Conservation (phyloP, 2,113 vertebrate species). For the Osmerus mordax region DNA sequence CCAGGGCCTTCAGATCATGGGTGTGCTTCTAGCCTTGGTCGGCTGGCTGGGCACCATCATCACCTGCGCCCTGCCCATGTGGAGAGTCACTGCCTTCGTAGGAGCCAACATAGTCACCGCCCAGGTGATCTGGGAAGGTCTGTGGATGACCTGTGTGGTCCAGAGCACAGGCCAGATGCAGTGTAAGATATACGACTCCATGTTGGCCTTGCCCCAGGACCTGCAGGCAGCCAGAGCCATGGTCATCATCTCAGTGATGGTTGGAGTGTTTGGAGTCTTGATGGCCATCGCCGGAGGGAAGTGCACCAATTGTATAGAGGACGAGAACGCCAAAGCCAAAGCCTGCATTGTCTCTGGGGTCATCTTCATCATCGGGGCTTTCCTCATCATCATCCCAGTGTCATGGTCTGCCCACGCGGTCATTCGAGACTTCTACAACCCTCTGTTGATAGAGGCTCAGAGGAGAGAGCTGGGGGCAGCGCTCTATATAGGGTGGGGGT, state of each 20-base stretch:
- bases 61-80: conserved; percentile 72
- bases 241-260: conserved; percentile 69
- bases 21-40: conserved; percentile 64
- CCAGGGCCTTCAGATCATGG: conserved; percentile 73
- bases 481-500: conserved; percentile 73
- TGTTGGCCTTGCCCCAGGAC: conserved; percentile 70
- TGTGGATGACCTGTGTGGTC: conserved; percentile 78
- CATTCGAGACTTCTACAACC: conserved; percentile 76
- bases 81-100: conserved; percentile 74
- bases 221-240: conserved; percentile 75
- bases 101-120: conserved; percentile 74
- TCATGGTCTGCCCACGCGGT: conserved; percentile 73
- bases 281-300: conserved; percentile 71
- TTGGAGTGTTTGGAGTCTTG: conserved; percentile 68
- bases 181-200: conserved; percentile 75
- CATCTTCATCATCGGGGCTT: conserved; percentile 66
- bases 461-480: conserved; percentile 71
- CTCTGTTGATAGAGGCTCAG: conserved; percentile 60
- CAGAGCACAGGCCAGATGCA: conserved; percentile 81
- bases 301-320: conserved; percentile 77
- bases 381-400: conserved; percentile 70
- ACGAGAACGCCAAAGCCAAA: conserved; percentile 71
- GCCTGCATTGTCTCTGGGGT: conserved; percentile 69
- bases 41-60: conserved; percentile 73
- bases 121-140: conserved; percentile 72